Conservation (phyloP, 2,797 vertebrate species). For the Thunnus albacares region DNA sequence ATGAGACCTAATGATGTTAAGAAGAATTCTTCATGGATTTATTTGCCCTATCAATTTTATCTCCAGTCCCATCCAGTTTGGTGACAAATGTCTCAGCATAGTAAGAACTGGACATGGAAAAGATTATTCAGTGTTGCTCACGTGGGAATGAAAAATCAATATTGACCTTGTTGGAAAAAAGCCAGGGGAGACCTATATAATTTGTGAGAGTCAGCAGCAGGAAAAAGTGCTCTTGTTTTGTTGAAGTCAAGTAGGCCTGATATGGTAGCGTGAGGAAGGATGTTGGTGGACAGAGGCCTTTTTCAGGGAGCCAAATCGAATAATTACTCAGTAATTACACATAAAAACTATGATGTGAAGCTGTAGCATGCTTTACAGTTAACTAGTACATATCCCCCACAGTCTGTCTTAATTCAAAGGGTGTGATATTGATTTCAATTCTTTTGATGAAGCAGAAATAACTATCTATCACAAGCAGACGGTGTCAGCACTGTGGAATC, state of each 20-base stretch:
- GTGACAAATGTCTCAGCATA: conserved; percentile 69
- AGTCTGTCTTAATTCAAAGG: not conserved
- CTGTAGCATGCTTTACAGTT: conserved; percentile 28
- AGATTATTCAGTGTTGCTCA: conserved; percentile 71
- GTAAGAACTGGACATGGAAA: conserved; percentile 61
- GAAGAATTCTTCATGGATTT: conserved; percentile 72
- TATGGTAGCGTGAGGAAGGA: conserved; percentile 20
- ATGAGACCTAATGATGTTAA: conserved; percentile 64
- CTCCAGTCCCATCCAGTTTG: conserved; percentile 50
- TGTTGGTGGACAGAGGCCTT: conserved; percentile 22
- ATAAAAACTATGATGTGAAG: conserved; percentile 50
- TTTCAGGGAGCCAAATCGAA: conserved; percentile 40
- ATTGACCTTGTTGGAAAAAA: conserved; percentile 65
- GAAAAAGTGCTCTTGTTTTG: conserved; percentile 48
- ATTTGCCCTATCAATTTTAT: conserved; percentile 65
- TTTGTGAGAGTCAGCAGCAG: conserved; percentile 69
- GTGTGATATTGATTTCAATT: conserved; percentile 2
- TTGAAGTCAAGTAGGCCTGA: conserved; percentile 39
- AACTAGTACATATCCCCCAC: conserved; percentile 1
- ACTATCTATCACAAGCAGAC: not conserved
- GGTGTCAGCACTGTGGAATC: not conserved
- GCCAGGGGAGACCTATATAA: conserved; percentile 62
- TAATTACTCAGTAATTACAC: conserved; percentile 61
- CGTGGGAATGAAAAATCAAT: conserved; percentile 78
- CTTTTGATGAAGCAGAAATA: conserved; percentile 11